Conservation (phyloP, 2,888 invertebrate genomes). For the Trachelus stipa region DNA sequence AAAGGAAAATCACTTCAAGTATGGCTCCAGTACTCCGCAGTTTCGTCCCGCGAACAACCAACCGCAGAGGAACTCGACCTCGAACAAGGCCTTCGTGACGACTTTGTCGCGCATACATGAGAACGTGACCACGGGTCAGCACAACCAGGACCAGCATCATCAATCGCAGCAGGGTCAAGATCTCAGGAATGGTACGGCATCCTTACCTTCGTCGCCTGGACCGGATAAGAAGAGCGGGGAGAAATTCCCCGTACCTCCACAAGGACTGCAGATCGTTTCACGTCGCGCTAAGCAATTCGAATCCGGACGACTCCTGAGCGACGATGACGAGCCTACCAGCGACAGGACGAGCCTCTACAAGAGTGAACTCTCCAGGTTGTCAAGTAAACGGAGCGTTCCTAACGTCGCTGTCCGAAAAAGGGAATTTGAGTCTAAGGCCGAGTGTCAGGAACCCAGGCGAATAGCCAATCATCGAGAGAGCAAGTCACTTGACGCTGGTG, state of each 20-base stretch:
- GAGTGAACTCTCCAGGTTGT: constrained; percentile 76
- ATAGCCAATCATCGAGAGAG: constrained; percentile 68
- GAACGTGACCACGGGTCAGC: constrained; percentile 62
- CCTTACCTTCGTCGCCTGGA: constrained; percentile 61
- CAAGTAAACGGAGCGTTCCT: constrained; percentile 77
- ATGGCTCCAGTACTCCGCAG: constrained; percentile 31
- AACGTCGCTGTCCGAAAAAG: constrained; percentile 80
- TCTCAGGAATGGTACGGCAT: constrained; percentile 68
- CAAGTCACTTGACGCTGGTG: constrained; percentile 71
- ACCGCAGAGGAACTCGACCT: constrained; percentile 30
- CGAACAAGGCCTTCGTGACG: constrained; percentile 69
- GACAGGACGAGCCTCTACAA: constrained; percentile 76
- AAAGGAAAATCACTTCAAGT: constrained; percentile 42
- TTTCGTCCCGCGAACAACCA: constrained; percentile 15
- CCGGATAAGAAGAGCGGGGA: constrained; percentile 58
- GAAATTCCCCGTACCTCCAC: constrained; percentile 60
- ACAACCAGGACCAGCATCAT: constrained; percentile 36
- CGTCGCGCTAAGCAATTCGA: constrained; percentile 82
- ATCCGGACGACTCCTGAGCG: constrained; percentile 72
- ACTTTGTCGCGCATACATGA: constrained; percentile 76
- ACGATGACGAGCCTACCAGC: constrained; percentile 69
- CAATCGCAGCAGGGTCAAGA: constrained; percentile 48
- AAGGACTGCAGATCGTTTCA: constrained; percentile 76
- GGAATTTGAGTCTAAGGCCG: constrained; percentile 77
- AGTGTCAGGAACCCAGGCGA: constrained; percentile 63